A percentile compares a stretch with the other conserved stretches of the same genome.
Conservation (phyloP, 2,113 vertebrate genomes). For the Serinus canaria region DNA sequence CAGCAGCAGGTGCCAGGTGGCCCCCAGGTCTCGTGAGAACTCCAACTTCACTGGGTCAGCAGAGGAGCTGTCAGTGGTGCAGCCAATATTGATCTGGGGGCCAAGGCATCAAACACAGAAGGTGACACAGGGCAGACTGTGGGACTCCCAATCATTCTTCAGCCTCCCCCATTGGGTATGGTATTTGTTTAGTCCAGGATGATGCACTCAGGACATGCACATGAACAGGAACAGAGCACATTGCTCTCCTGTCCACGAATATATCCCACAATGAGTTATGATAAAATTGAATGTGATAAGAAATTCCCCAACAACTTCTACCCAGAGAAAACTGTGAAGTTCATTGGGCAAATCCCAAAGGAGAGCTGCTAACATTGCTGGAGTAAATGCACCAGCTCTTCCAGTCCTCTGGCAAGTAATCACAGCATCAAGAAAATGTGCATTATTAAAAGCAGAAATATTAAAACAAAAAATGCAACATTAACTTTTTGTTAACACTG, state of each 20-base stretch:
- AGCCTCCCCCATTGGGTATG: background rate
- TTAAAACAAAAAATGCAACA: background rate
- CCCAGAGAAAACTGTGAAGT: background rate
- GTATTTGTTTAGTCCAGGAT: background rate
- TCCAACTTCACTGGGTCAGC: constrained; percentile 86
- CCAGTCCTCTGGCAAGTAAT: background rate
- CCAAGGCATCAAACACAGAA: constrained; percentile 8
- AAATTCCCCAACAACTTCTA: background rate
- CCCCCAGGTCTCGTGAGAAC: constrained; percentile 94
- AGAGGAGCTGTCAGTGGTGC: constrained; percentile 91
- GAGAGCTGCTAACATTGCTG: background rate
- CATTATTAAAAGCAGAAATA: background rate
- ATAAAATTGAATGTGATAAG: background rate
- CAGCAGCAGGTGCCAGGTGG: constrained; percentile 94
- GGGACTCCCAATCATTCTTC: background rate
- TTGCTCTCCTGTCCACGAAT: background rate
- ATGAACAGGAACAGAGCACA: background rate
- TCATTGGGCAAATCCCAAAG: background rate
- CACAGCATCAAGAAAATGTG: background rate
- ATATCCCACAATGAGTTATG: background rate
- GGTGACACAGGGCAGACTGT: background rate
- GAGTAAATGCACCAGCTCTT: background rate
- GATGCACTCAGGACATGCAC: background rate
- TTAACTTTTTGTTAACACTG: background rate
- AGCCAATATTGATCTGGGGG: constrained; percentile 91